Evolutionary conservation across 1,140 invertebrate genomes (phyloP), one percentile per base, ranked within the genome.

Genomic region (Drosophila lini): DNA sequence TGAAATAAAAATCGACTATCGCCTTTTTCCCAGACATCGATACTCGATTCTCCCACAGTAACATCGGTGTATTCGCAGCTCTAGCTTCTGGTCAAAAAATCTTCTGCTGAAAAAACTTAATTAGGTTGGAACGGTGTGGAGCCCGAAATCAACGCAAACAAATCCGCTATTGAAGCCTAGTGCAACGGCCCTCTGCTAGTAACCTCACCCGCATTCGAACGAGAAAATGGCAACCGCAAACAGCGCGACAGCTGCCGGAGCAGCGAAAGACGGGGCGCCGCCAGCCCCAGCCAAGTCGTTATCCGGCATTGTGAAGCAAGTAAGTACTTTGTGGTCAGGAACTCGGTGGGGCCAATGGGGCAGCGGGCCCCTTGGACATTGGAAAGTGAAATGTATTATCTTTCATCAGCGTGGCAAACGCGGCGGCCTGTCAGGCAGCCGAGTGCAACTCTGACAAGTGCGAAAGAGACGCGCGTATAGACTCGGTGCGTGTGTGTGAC

Each of bases 221-320:
- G 38, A 75, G 74, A 76, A 91, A 81, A 92, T 92, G 91, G 89
- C 91, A 90, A 91, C 80, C 61, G 48, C 91, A 91, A 91, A 86
- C 74, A 80, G 74, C 19, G 68, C 61, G 82, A 78, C 90, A 91
- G 76, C 90, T 91, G 74, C 74, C 62, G 84, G 79, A 83, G 74
- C 91, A 86, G 71, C 90, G 16, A 88, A 90, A 90, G 85, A 91
- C 22, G 85, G 69, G 58, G 89, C 77, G 69, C 73, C 81, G 48
- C 60, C 78, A 61, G 67, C 90, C 58, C 77, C 90, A 41, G 64
- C 81, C 25, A 85, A 91, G 70, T 81, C 80, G 50, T 80, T 91
- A 52, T 80, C 75, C 63, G 91, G 91, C 52, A 74, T 92, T 64
- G 91, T 92, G 41, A 92, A 92, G 60, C 91, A 92, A 78, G 91